Percentiles rank a stretch among this genome's conserved stretches.
phyloP scores from a whole-genome alignment of 1,140 invertebrate species.

The Drosophila carrolli region DNA sequence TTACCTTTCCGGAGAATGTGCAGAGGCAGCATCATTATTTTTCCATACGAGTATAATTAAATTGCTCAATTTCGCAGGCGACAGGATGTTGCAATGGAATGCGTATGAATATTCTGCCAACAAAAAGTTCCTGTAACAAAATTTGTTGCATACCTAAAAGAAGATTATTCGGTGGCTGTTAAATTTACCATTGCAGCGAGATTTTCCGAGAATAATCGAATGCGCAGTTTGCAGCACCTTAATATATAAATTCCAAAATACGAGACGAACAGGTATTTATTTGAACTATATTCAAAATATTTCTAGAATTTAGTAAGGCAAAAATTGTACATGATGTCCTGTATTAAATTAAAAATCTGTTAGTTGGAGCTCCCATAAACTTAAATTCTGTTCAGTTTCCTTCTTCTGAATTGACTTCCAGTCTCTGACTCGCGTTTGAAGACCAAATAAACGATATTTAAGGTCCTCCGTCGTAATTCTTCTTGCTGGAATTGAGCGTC shows the following conservation, averaged over 20 bases:
- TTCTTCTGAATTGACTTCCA: not conserved
- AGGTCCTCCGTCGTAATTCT: not conserved
- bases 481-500: not conserved
- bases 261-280: too few species aligned
- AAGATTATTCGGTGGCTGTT: too few species aligned
- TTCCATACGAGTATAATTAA: conserved; percentile 68
- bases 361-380: not conserved
- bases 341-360: not conserved
- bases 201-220: too few species aligned
- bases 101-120: conserved; percentile 8
- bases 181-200: too few species aligned
- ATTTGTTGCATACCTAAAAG: not conserved
- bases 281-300: too few species aligned
- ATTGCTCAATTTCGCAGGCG: conserved; percentile 63
- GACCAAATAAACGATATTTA: not conserved
- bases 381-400: not conserved
- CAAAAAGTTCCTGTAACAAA: not conserved
- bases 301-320: too few species aligned
- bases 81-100: conserved; percentile 10
- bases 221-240: too few species aligned
- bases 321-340: not conserved
- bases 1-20: conserved; percentile 17
- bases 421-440: not conserved
- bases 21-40: conserved; percentile 47
- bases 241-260: too few species aligned